Percentiles rank a stretch among this genome's conserved stretches.
Conservation (phyloP, 2,888 invertebrate species). For the Torymus texanus region DNA sequence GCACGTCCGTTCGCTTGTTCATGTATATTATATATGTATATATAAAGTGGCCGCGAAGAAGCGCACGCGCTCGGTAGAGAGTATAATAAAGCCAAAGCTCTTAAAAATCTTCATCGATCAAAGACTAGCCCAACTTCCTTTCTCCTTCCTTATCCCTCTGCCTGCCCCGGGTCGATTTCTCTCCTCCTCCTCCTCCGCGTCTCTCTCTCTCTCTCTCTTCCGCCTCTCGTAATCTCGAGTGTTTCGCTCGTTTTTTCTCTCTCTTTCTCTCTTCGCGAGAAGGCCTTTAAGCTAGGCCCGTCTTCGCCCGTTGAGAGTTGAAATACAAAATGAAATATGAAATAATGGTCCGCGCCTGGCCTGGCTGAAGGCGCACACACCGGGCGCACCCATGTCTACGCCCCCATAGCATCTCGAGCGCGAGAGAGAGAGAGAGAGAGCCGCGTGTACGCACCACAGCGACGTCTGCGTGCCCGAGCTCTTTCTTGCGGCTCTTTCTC, state of each 20-base stretch:
- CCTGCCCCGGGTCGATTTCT: constrained; percentile 45
- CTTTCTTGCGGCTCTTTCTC: constrained; percentile 30
- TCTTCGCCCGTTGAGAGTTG: constrained; percentile 63
- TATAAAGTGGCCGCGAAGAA: not conserved
- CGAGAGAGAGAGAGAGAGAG: too few relatives aligned
- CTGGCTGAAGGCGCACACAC: constrained; percentile 65
- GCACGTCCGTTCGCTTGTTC: not conserved
- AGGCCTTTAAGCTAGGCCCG: constrained; percentile 65
- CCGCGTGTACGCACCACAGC: constrained; percentile 36
- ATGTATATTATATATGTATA: not conserved
- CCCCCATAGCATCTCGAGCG: constrained; percentile 67
- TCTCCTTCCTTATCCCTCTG: constrained; percentile 46
- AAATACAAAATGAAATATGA: constrained; percentile 75
- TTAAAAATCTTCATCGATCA: constrained; percentile 54
- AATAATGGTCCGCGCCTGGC: constrained; percentile 74
- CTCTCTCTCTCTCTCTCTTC: constrained; percentile 52
- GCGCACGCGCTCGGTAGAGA: not conserved
- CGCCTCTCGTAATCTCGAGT: constrained; percentile 49
- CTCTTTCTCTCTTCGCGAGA: constrained; percentile 32
- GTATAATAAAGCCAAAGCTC: constrained; percentile 37
- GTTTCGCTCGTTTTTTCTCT: constrained; percentile 40
- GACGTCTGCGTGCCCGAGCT: constrained; percentile 18
- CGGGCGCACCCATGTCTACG: constrained; percentile 75
- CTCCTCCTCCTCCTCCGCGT: constrained; percentile 24
- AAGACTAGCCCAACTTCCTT: constrained; percentile 46